Percentiles rank a stretch among this genome's conserved stretches.
Conservation (phyloP, 1,140 invertebrate genomes). For the Caenorhabditis remanei region DNA sequence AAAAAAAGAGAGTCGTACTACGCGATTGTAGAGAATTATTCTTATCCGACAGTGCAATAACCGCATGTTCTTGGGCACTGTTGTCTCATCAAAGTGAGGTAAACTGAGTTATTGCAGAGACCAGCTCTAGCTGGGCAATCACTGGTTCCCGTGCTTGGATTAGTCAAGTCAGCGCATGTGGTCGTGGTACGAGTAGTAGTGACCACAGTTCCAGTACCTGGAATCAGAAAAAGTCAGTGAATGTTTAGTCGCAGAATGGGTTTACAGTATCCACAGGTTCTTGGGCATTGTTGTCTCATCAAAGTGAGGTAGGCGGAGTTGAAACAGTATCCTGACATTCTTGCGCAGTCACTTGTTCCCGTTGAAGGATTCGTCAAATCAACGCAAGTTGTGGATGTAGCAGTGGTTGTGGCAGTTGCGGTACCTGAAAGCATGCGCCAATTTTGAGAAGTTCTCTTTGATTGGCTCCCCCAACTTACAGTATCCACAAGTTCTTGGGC, state of each 20-base stretch:
- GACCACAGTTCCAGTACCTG: neutral
- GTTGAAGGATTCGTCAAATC: constrained; percentile 55
- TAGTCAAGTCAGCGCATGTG: constrained; percentile 16
- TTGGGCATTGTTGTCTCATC: constrained; percentile 62
- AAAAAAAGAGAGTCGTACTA: neutral
- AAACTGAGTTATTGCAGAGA: constrained; percentile 24
- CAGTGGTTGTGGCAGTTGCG: neutral
- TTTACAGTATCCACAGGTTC: constrained; percentile 56
- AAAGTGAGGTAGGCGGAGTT: constrained; percentile 20
- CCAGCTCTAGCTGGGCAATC: neutral
- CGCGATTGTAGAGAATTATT: neutral
- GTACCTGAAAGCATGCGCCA: neutral
- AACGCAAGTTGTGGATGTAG: constrained; percentile 20
- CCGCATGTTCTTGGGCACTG: constrained; percentile 63
- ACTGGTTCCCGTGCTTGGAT: constrained; percentile 10
- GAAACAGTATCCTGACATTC: neutral
- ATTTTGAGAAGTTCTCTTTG: neutral
- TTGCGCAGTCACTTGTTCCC: constrained; percentile 11
- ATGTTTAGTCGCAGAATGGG: no score
- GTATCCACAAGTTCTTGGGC: constrained; percentile 59
- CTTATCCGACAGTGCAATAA: constrained; percentile 29
- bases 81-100: constrained; percentile 53
- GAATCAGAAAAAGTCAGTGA: neutral
- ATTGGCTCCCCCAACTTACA: neutral
- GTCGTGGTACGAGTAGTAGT: neutral